A percentile compares a stretch with the other conserved stretches of the same genome.
Evolutionary conservation across 2,888 invertebrate species (phyloP).

Genomic region (Scelioninae gen. 2): DNA sequence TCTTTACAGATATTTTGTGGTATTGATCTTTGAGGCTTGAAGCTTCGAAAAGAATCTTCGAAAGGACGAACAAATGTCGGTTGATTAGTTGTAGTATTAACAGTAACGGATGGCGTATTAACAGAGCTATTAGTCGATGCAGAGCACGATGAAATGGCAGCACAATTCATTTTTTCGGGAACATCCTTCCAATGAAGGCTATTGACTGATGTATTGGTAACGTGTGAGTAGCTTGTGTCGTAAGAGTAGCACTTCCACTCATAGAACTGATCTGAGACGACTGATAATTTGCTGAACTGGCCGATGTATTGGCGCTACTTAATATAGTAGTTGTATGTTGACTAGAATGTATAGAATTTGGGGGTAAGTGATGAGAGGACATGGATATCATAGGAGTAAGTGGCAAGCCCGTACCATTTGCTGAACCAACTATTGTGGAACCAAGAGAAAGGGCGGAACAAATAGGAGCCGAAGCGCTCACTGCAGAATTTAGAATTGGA

Average conservation of each 20-base stretch:
- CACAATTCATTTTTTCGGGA: slow-evolving; percentile 22
- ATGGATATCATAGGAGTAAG: slow-evolving; percentile 69
- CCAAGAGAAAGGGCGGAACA: slow-evolving; percentile 12
- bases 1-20: slow-evolving; percentile 62
- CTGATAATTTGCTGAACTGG: slow-evolving; percentile 60
- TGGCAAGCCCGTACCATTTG: slow-evolving; percentile 63
- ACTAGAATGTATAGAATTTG: slow-evolving; percentile 72
- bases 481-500: slow-evolving; percentile 65
- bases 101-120: slow-evolving; percentile 37
- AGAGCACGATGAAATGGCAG: slow-evolving; percentile 23
- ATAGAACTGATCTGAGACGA: slow-evolving; percentile 54
- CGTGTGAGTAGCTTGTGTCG: slow-evolving; percentile 65
- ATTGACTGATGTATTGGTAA: slow-evolving; percentile 53
- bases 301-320: slow-evolving; percentile 64
- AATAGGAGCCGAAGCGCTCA: slow-evolving; percentile 65
- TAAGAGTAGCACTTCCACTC: slow-evolving; percentile 69
- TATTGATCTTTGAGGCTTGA: slow-evolving; percentile 67
- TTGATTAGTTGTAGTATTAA: slow-evolving; percentile 61
- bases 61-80: slow-evolving; percentile 74
- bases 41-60: slow-evolving; percentile 72
- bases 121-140: slow-evolving; percentile 21
- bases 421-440: slow-evolving; percentile 62
- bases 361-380: slow-evolving; percentile 69
- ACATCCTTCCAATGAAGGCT: slow-evolving; percentile 45
- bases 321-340: slow-evolving; percentile 69